phyloP scores from a whole-genome alignment of 2,113 vertebrate genomes.

The Nansenia antarctica region DNA sequence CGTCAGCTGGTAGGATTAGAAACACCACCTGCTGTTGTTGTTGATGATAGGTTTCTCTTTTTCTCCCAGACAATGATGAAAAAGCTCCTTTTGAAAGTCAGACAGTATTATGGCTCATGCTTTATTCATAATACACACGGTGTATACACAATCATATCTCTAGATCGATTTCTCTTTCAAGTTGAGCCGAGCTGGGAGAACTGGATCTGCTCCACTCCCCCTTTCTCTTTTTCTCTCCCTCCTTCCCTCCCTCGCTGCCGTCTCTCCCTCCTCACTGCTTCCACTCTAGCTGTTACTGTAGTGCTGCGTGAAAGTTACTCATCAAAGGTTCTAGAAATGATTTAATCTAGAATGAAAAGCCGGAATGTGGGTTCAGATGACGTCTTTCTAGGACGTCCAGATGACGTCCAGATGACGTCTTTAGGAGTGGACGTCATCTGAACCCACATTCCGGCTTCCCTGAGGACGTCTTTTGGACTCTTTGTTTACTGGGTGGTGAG shows the following conservation, averaged over 20 bases:
- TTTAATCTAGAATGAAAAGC: too few relatives aligned
- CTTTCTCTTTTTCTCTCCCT: background rate
- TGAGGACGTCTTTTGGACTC: too few relatives aligned
- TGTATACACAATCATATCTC: background rate
- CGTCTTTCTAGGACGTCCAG: too few relatives aligned
- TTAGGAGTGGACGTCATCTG: too few relatives aligned
- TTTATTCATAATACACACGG: background rate
- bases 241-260: too few relatives aligned
- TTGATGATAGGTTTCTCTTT: background rate
- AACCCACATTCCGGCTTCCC: too few relatives aligned
- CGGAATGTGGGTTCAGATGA: too few relatives aligned
- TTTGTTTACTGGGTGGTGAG: too few relatives aligned
- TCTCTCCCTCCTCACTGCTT: background rate
- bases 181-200: background rate
- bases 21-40: background rate
- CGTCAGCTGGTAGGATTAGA: background rate
- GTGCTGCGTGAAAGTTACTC: too few relatives aligned
- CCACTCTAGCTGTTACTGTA: background rate
- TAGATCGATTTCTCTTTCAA: background rate
- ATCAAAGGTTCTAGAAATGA: too few relatives aligned
- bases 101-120: background rate
- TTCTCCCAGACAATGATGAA: constrained; percentile 1
- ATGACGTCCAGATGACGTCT: too few relatives aligned
- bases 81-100: background rate
- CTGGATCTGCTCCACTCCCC: background rate